Evolutionary conservation across 2,113 vertebrate species (phyloP).

Genomic region (Hyla sarda): DNA sequence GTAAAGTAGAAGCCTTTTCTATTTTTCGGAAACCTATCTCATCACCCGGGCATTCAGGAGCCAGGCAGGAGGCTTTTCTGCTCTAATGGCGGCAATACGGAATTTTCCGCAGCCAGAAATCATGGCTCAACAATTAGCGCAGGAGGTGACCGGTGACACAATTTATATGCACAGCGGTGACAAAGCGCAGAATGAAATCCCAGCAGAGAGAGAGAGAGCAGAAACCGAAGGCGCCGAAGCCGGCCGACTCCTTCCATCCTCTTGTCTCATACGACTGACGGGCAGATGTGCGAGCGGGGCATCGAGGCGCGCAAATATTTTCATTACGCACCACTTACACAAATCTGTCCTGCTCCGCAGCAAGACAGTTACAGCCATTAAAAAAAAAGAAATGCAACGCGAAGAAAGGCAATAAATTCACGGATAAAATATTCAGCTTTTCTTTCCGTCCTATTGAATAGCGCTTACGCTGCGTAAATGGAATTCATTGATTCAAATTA

Average conservation of each 20-base stretch:
- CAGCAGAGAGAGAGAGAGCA: conserved; percentile 45
- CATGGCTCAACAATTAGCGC: conserved; percentile 54
- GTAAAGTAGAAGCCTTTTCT: too few relatives aligned
- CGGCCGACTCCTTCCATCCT: conserved; percentile 15
- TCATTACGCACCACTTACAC: conserved; percentile 42
- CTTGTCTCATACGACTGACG: conserved; percentile 20
- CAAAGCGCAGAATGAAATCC: conserved; percentile 49
- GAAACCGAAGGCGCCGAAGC: conserved; percentile 17
- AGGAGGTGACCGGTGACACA: conserved; percentile 58
- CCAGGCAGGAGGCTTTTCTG: conserved; percentile 28
- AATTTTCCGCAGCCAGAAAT: conserved; percentile 40
- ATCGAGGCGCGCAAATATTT: conserved; percentile 34
- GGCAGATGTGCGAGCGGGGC: conserved; percentile 36
- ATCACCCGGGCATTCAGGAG: neutral
- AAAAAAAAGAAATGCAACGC: neutral
- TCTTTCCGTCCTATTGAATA: neutral
- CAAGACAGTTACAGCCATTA: conserved; percentile 11
- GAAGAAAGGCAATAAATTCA: conserved; percentile 8
- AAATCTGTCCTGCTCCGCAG: conserved; percentile 32
- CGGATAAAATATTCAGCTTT: conserved; percentile 9
- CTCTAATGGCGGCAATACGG: conserved; percentile 35
- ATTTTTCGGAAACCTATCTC: neutral
- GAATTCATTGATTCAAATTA: conserved; percentile 21
- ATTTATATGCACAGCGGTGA: conserved; percentile 60
- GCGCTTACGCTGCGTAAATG: conserved; percentile 13